Evolutionary conservation across 2,113 vertebrate genomes (phyloP).

Genomic region (Tonatia bakeri): DNA sequence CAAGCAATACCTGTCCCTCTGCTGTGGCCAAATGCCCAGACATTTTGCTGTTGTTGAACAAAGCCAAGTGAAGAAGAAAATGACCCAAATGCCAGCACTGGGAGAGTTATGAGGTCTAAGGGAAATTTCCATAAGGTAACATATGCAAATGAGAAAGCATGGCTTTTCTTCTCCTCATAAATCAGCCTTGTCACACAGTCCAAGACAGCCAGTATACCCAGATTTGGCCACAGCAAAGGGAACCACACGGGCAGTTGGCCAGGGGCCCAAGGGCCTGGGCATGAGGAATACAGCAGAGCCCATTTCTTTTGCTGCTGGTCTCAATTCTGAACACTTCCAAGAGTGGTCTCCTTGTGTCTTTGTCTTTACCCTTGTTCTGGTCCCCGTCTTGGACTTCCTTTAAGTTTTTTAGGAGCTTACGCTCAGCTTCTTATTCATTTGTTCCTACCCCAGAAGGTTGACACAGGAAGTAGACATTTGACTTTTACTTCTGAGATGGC

Average conservation of each 20-base stretch:
- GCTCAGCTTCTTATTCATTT: not conserved
- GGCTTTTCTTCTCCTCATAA: not conserved
- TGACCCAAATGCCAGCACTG: not conserved
- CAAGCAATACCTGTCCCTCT: slow-evolving; percentile 36
- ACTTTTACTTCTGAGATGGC: not conserved
- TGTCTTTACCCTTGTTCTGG: not conserved
- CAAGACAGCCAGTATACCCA: not conserved
- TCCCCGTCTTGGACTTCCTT: not conserved
- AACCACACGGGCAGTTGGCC: not conserved
- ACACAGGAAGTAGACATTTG: not conserved
- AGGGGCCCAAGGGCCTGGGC: not conserved
- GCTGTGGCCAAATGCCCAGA: slow-evolving; percentile 11
- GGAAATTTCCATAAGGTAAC: slow-evolving; percentile 60
- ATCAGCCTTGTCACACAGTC: not conserved
- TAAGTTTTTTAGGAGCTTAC: not conserved
- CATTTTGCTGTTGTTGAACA: slow-evolving; percentile 46
- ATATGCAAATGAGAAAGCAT: slow-evolving; percentile 39
- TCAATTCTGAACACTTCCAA: not conserved
- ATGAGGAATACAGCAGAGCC: not conserved
- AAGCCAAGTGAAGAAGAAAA: slow-evolving; percentile 52
- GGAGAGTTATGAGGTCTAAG: not conserved
- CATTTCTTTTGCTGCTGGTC: not conserved
- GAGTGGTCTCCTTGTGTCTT: not conserved
- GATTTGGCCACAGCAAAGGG: not conserved
- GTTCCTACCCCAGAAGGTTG: not conserved